Percentiles rank a stretch among this genome's conserved stretches.
Evolutionary conservation across 2,797 vertebrate genomes (phyloP).

Genomic region (Anomalospiza imberbis): DNA sequence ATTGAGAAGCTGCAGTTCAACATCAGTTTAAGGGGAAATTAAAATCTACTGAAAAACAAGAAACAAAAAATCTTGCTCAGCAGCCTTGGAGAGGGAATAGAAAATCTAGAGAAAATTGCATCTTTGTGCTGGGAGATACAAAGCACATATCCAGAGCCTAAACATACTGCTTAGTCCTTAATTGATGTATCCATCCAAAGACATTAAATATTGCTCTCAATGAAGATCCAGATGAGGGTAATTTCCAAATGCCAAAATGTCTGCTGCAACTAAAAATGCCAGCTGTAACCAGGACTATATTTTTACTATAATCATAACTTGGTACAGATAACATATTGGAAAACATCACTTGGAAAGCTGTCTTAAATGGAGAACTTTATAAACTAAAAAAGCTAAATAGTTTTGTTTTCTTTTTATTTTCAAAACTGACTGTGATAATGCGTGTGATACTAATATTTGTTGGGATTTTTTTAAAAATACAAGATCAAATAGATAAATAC

Average conservation of each 20-base stretch:
- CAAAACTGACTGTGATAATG: background rate
- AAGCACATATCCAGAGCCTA: background rate
- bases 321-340: background rate
- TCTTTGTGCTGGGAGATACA: background rate
- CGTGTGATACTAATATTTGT: background rate
- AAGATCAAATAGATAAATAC: background rate
- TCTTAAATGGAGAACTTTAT: background rate
- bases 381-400: background rate
- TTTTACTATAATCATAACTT: background rate
- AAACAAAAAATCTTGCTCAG: background rate
- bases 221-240: background rate
- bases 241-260: background rate
- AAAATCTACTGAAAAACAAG: background rate
- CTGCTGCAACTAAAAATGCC: background rate
- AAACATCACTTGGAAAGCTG: background rate
- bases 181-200: background rate
- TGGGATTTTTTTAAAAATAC: background rate
- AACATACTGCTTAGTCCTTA: background rate
- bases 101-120: background rate
- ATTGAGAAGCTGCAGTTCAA: background rate
- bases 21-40: background rate
- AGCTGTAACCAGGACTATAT: background rate
- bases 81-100: background rate
- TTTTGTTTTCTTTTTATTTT: background rate
- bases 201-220: background rate